Evolutionary conservation across 2,888 invertebrate species (phyloP).

Genomic region (Philereme transversata): DNA sequence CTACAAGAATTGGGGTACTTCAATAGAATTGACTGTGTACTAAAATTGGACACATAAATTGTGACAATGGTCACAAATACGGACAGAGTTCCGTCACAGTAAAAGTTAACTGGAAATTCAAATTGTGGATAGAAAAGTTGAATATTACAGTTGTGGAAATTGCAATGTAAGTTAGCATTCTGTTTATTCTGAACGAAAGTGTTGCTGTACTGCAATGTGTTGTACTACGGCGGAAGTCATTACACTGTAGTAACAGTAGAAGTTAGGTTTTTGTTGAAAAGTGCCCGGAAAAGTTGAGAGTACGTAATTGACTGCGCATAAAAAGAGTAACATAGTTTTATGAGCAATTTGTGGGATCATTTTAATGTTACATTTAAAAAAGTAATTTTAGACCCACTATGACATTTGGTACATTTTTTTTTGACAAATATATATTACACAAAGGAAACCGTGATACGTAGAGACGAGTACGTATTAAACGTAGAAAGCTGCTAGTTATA

Average conservation of each 20-base stretch:
- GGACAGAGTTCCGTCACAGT: neutral
- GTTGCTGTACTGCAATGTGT: conserved; percentile 11
- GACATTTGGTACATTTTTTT: neutral
- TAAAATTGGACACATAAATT: too few relatives aligned
- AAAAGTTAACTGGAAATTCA: conserved; percentile 17
- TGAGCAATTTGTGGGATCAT: neutral
- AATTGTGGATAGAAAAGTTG: conserved; percentile 15
- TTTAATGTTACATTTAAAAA: neutral
- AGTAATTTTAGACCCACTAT: neutral
- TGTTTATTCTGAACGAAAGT: conserved; percentile 3
- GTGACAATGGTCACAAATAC: neutral
- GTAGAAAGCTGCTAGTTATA: too few relatives aligned
- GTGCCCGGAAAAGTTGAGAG: neutral
- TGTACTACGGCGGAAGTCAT: conserved; percentile 23
- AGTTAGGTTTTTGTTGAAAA: conserved; percentile 6
- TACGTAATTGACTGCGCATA: conserved; percentile 5
- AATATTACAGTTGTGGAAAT: conserved; percentile 7
- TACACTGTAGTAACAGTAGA: conserved; percentile 2
- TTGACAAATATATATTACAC: too few relatives aligned
- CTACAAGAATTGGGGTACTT: too few relatives aligned
- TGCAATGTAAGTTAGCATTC: conserved; percentile 3
- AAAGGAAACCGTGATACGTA: too few relatives aligned
- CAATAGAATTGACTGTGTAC: too few relatives aligned
- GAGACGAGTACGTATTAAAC: too few relatives aligned
- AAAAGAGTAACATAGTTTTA: neutral